A percentile compares a stretch with the other conserved stretches of the same genome.
Conservation (phyloP, 2,113 vertebrate genomes). For the Pseudorasbora parva region DNA sequence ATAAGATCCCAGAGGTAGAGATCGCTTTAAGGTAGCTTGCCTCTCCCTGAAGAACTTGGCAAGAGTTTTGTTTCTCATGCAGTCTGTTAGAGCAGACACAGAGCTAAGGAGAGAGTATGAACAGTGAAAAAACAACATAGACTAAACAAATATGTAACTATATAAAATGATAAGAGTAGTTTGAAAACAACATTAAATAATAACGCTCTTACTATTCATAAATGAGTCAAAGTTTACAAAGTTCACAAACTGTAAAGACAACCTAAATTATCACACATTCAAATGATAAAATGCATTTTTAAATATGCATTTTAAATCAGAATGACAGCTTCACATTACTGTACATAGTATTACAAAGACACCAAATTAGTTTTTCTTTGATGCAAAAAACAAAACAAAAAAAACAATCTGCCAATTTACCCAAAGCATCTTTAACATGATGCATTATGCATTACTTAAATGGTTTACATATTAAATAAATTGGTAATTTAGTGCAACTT, state of each 20-base stretch:
- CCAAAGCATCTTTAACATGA: no score
- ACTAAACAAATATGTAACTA: constrained; percentile 25
- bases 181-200: background rate
- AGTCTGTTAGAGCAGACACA: constrained; percentile 85
- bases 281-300: no score
- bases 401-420: no score
- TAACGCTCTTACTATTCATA: background rate
- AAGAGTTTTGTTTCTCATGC: constrained; percentile 89
- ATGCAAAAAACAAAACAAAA: background rate
- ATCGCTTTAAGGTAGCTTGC: constrained; percentile 82
- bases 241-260: background rate
- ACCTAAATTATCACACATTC: no score
- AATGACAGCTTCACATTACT: no score
- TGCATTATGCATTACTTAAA: background rate
- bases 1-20: constrained; percentile 89
- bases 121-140: background rate
- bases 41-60: constrained; percentile 89
- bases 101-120: constrained; percentile 75
- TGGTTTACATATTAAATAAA: no score
- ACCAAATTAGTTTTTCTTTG: background rate
- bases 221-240: background rate
- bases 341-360: background rate
- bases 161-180: background rate
- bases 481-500: constrained; percentile 62
- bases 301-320: no score